Evolutionary conservation across 2,113 vertebrate species (phyloP), one percentile per base, ranked within the genome.

Genomic region (Rhabdomys dilectus): DNA sequence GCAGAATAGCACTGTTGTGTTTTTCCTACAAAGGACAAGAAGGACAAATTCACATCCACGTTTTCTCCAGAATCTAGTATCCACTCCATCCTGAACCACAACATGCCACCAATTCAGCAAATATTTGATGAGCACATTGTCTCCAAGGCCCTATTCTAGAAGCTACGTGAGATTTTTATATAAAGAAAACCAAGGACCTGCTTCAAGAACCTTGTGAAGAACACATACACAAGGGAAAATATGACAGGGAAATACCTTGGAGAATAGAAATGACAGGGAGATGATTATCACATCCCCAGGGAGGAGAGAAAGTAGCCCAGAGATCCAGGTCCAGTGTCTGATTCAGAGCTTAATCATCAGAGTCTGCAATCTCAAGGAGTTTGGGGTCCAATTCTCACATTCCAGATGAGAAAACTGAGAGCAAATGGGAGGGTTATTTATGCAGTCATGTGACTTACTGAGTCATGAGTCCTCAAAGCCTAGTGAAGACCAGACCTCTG

Each of bases 371-470:
- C 31, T 78, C 45, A 75, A 42, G n/a, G 42, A 36, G 5, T 88
- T 58, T 85, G 4, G 34, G 42, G 22, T 36, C 39, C 31, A 48
- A 56, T 19, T 93, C n/a, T 48, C 60, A 24, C 48, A 87, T 84
- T 92, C 73, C 36, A 80, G 22, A 29, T 93, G 53, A 90, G 70
- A 75, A 90, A 77, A 72, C 31, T 36, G 60, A 16, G 66, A 93
- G 39, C 5, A 5, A 22, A n/a, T 3, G 11, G 36, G 5, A 29
- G 8, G 15, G 8, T 31, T 21, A 0, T 93, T 64, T 91, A 17
- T 34, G 53, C 42, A 75, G 3, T 31, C 53, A 3, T 0, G 0
- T 68, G 34, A 53, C 36, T 3, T 11, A 26, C 3, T 0, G 45
- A 87, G 34, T 11, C 48, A 39, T 11, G 5, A 64, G 56, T n/a